Percentiles rank a stretch among this genome's conserved stretches.
phyloP scores from a whole-genome alignment of 2,888 invertebrate genomes.

The Conus canariensis region DNA sequence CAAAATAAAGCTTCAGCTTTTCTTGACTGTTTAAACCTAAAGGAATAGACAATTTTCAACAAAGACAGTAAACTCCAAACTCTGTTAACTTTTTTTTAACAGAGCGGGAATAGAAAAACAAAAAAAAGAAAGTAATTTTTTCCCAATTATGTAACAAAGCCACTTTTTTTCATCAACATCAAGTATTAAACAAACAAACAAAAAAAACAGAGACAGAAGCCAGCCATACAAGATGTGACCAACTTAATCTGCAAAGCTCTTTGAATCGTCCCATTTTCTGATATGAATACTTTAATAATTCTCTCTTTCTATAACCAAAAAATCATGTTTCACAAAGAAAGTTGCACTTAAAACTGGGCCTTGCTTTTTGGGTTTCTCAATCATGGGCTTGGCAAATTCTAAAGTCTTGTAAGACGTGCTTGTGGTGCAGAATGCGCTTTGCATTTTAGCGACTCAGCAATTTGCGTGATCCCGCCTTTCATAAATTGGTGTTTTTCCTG shows the following conservation, averaged over 20 bases:
- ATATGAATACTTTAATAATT: no score
- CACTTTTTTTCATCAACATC: no score
- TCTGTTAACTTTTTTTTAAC: no score
- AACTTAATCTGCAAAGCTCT: no score
- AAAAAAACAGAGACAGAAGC: no score
- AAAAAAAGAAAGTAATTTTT: no score
- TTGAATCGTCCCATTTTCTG: no score
- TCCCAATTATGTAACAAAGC: no score
- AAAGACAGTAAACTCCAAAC: background rate
- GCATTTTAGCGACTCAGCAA: constrained; percentile 80
- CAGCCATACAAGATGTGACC: no score
- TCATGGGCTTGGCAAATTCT: constrained; percentile 81
- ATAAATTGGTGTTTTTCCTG: constrained; percentile 69
- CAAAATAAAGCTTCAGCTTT: background rate
- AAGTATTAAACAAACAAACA: background rate
- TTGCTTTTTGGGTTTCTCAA: constrained; percentile 52
- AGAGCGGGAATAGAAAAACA: no score
- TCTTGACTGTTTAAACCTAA: no score
- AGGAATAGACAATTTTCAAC: background rate
- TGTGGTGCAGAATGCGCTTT: constrained; percentile 86
- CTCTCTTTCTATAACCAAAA: background rate
- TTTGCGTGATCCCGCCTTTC: constrained; percentile 62
- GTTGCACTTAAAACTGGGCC: constrained; percentile 11
- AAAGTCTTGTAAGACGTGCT: constrained; percentile 85
- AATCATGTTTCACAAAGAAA: background rate